These are phyloP conservation scores for Amiota mariae DNA, from an alignment of 2,888 invertebrate genomes.

Conservation along the genomic window DNA sequence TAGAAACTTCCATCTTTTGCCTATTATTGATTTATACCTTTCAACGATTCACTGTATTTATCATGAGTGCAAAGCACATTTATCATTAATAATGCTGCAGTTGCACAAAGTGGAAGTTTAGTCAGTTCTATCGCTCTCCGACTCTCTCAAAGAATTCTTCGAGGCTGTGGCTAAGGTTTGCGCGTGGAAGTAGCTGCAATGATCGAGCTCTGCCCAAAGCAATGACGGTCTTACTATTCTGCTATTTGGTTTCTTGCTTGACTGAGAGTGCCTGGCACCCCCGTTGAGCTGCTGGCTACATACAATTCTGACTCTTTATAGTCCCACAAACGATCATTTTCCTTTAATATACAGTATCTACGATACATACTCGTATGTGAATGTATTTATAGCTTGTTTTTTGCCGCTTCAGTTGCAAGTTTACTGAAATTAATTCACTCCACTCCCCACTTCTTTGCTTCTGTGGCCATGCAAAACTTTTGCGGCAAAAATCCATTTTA, in stretches of 20 bases:
- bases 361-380: not conserved
- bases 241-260: not conserved
- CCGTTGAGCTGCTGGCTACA: slow-evolving; percentile 51
- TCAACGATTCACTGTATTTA: slow-evolving; percentile 74
- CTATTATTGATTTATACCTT: slow-evolving; percentile 74
- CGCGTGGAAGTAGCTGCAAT: slow-evolving; percentile 1
- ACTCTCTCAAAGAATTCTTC: slow-evolving; percentile 28
- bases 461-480: slow-evolving; percentile 21
- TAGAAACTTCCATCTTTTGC: slow-evolving; percentile 58
- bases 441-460: too few relatives aligned
- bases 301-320: slow-evolving; percentile 18
- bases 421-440: too few relatives aligned
- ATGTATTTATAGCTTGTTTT: slow-evolving; percentile 19
- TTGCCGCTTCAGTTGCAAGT: not conserved
- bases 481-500: slow-evolving; percentile 61
- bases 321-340: slow-evolving; percentile 55
- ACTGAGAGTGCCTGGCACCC: slow-evolving; percentile 49
- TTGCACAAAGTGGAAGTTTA: slow-evolving; percentile 21
- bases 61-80: slow-evolving; percentile 74
- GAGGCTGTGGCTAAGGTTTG: slow-evolving; percentile 17
- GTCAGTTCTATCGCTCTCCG: slow-evolving; percentile 31
- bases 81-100: slow-evolving; percentile 70
- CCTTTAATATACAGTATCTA: slow-evolving; percentile 41
- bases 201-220: not conserved
- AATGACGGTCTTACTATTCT: slow-evolving; percentile 2